Percentiles rank a stretch among this genome's conserved stretches.
phyloP scores from a whole-genome alignment of 2,888 invertebrate genomes.

The Exephanes ischioxanthus region DNA sequence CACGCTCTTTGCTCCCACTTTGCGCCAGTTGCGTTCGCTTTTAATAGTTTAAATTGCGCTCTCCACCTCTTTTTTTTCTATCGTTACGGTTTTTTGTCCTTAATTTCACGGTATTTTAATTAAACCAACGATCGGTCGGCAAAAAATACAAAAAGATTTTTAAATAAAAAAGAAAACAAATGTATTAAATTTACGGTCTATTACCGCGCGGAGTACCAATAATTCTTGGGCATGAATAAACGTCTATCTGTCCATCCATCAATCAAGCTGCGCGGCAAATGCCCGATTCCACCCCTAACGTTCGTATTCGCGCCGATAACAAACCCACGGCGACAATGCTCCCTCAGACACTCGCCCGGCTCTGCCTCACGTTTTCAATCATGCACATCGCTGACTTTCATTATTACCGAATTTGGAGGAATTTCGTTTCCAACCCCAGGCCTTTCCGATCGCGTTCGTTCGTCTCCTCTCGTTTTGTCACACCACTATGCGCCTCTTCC shows the following conservation, averaged over 20 bases:
- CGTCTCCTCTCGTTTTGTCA: constrained; percentile 30
- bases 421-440: constrained; percentile 67
- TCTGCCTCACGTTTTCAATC: constrained; percentile 80
- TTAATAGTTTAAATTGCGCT: no score
- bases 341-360: constrained; percentile 74
- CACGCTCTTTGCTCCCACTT: no score
- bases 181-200: neutral
- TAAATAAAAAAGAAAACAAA: no score
- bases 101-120: no score
- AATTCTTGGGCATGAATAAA: no score
- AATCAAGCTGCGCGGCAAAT: neutral
- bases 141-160: no score
- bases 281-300: neutral
- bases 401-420: constrained; percentile 81
- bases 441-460: constrained; percentile 26
- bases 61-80: no score
- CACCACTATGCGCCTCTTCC: constrained; percentile 4
- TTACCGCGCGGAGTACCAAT: neutral
- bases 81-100: no score
- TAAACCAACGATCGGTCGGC: no score
- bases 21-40: no score
- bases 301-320: constrained; percentile 1
- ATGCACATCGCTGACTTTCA: constrained; percentile 82
- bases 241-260: no score
- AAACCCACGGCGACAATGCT: constrained; percentile 41